Base-by-base conservation (phyloP, 2,113 vertebrate genomes). In the Heliornis fulica region DNA sequence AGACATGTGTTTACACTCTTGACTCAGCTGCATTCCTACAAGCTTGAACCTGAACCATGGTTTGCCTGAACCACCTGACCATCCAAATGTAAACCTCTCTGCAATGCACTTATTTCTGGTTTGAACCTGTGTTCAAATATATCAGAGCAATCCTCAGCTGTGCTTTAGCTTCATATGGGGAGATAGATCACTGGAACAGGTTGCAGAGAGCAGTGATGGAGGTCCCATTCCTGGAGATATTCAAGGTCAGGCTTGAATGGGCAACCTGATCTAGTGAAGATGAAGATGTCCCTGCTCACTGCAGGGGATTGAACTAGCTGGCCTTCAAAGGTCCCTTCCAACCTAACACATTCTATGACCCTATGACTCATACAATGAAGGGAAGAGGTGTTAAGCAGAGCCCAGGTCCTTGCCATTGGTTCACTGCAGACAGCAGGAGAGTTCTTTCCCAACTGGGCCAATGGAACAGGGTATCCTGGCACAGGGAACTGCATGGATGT, bases 381-480 rank as follows among this genome's bases (percentile, higher is more conserved):
- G 15, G 29, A 83, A 34, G 19, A 60, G 20, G 16, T 0, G 13
- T 31, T 9, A 7, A 70, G 36, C 25, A 71, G 32, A 88, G 4
- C 41, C 72, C 45, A 48, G n/a, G 9, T 36, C 31, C 38, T 48
- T 45, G 16, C 9, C 50, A 5, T 22, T 0, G 0, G 21, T 63
- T 41, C 41, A 18, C 2, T 25, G 43, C 15, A 38, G 21, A 36
- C 15, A 90, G 40, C 78, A 69, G 28, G 7, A 60, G 34, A 76
- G 16, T 9, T 56, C 59, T 29, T 90, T 45, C 25, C 28, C 57
- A 53, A 0, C 13, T 53, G n/a, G 45, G 45, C n/a, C n/a, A 78
- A 11, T 78, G 23, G 29, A 7, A 34, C 11, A 40, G 23, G 63
- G 9, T 43, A 64, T 23, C 48, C n/a, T 15, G 15, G 48, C 15